Conservation (phyloP, 2,113 vertebrate genomes). For the Myanophis thanlyinensis region DNA sequence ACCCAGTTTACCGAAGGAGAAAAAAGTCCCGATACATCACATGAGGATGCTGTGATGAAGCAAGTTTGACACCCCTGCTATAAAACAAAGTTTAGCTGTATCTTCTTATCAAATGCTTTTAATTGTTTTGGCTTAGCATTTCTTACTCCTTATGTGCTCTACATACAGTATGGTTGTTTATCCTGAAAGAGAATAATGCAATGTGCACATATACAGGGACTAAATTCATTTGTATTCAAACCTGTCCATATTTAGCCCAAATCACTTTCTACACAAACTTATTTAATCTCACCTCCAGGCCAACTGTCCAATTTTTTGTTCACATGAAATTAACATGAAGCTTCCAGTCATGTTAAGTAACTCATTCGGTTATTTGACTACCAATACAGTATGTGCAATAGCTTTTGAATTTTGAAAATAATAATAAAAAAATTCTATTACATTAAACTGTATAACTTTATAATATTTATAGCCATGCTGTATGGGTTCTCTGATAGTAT, state of each 20-base stretch:
- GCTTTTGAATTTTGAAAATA: neutral
- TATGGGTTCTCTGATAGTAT: neutral
- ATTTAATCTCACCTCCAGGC: neutral
- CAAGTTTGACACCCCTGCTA: too few species aligned
- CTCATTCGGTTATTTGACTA: neutral
- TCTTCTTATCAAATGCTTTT: neutral
- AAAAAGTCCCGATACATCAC: too few species aligned
- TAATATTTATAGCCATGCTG: neutral
- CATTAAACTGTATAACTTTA: neutral
- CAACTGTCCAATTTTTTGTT: neutral
- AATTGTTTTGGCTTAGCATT: neutral
- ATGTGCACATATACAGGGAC: neutral
- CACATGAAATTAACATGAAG: neutral
- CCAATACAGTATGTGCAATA: neutral
- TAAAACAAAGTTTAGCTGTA: neutral
- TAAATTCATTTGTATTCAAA: neutral
- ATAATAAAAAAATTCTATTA: neutral
- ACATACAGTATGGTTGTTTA: neutral
- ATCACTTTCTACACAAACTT: neutral
- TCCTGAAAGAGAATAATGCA: neutral
- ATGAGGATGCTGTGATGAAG: too few species aligned
- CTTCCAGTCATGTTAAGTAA: neutral
- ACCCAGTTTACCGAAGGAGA: too few species aligned
- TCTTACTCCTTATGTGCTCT: neutral
- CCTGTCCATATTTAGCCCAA: neutral